Evolutionary conservation across 1,140 invertebrate genomes (phyloP).

Genomic region (Papilio helenus): DNA sequence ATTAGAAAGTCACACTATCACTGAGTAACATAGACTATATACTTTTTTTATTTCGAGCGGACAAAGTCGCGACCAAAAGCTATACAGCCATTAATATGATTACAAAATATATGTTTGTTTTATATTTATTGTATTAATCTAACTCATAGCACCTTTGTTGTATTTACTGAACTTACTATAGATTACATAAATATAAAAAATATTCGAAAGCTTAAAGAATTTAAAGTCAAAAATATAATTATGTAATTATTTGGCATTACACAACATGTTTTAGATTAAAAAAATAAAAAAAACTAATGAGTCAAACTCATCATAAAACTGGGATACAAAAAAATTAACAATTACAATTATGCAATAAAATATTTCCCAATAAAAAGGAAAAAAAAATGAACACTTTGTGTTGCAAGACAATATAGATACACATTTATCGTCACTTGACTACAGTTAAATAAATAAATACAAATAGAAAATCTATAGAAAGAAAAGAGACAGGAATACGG

Average conservation of each 20-base stretch:
- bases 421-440: constrained; percentile 65
- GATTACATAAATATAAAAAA: constrained; percentile 65
- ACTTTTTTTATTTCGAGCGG: too few species aligned
- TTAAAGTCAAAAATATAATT: constrained; percentile 73
- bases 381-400: constrained; percentile 75
- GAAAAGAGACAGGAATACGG: constrained; percentile 48
- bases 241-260: constrained; percentile 79
- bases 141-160: constrained; percentile 67
- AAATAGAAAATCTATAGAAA: constrained; percentile 42
- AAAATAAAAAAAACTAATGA: constrained; percentile 61
- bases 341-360: constrained; percentile 71
- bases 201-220: constrained; percentile 74
- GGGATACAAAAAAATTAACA: constrained; percentile 67
- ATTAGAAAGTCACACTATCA: too few species aligned
- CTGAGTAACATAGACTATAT: too few species aligned
- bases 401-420: constrained; percentile 62
- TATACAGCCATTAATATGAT: not conserved
- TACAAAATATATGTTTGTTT: constrained; percentile 23
- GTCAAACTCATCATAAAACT: constrained; percentile 76
- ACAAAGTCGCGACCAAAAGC: too few species aligned
- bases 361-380: constrained; percentile 57
- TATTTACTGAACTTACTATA: constrained; percentile 65
- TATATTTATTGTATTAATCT: constrained; percentile 14
- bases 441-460: constrained; percentile 58
- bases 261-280: constrained; percentile 72